phyloP scores from a whole-genome alignment of 2,113 vertebrate species.

The Chauna torquata region DNA sequence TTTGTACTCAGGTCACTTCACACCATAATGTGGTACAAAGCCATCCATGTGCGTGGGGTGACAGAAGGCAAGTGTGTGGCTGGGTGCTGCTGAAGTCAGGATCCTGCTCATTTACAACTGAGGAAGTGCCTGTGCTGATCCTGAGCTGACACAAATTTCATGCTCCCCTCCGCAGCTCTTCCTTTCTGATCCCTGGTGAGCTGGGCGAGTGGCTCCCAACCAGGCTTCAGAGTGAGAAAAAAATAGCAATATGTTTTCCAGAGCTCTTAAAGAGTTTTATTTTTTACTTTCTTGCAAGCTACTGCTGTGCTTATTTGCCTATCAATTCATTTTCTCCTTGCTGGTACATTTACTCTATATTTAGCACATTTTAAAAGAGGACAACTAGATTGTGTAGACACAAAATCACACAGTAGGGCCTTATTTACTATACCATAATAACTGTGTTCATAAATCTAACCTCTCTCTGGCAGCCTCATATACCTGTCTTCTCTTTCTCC shows the following conservation, averaged over 20 bases:
- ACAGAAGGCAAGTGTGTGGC: neutral
- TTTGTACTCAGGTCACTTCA: neutral
- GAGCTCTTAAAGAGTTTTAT: slow-evolving; percentile 35
- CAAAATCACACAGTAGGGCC: slow-evolving; percentile 58
- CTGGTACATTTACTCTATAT: slow-evolving; percentile 70
- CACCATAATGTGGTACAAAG: neutral
- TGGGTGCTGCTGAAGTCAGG: neutral
- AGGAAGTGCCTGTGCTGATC: neutral
- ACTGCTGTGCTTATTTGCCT: slow-evolving; percentile 74
- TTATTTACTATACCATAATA: slow-evolving; percentile 63
- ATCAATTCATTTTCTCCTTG: slow-evolving; percentile 70
- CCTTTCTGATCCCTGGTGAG: neutral
- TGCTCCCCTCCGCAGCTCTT: neutral
- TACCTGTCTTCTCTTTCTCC: slow-evolving; percentile 3
- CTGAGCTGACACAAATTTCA: neutral
- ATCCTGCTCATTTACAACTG: neutral
- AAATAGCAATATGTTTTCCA: slow-evolving; percentile 43
- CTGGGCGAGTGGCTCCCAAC: neutral
- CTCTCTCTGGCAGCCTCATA: slow-evolving; percentile 28
- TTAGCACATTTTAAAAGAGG: slow-evolving; percentile 67
- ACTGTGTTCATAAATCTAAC: slow-evolving; percentile 63
- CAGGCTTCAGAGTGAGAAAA: slow-evolving; percentile 35
- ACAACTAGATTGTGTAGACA: slow-evolving; percentile 62
- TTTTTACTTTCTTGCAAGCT: slow-evolving; percentile 47
- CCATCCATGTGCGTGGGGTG: neutral